These are phyloP conservation scores for Andrena bucephala DNA, from an alignment of 2,888 invertebrate genomes.

Conservation along the genomic window DNA sequence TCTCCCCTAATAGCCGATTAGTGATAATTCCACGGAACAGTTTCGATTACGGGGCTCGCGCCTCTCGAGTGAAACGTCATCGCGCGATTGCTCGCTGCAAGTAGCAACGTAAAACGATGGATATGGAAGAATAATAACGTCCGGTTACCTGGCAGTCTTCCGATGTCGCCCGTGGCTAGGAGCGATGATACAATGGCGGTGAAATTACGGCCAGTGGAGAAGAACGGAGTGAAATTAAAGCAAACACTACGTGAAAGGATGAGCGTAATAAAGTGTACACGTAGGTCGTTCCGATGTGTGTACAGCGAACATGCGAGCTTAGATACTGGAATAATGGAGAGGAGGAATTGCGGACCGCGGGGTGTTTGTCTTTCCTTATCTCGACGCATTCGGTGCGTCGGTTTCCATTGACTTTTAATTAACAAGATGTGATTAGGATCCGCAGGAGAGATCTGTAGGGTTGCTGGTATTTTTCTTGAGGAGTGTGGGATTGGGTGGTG, in stretches of 20 bases:
- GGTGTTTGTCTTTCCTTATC: not conserved
- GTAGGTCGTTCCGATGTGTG: not conserved
- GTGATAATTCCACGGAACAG: not conserved
- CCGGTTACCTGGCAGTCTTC: slow-evolving; percentile 1
- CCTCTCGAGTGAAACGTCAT: not conserved
- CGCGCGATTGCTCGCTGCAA: not conserved
- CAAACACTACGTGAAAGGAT: not conserved
- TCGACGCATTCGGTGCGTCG: not conserved
- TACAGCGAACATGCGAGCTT: not conserved
- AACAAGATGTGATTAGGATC: not conserved
- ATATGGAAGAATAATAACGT: slow-evolving; percentile 29
- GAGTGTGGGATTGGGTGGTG: too few species aligned
- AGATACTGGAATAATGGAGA: not conserved
- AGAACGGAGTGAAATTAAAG: slow-evolving; percentile 5
- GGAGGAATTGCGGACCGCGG: not conserved
- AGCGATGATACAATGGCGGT: not conserved
- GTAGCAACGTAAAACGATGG: not conserved
- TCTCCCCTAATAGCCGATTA: not conserved
- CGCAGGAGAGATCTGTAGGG: not conserved
- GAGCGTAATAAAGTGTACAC: not conserved
- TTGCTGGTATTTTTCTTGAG: too few species aligned
- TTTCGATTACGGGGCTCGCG: not conserved
- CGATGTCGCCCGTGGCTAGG: not conserved
- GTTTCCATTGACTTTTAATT: slow-evolving; percentile 13
- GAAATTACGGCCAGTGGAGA: not conserved